A percentile compares a stretch with the other conserved stretches of the same genome.
Conservation (phyloP, 2,113 vertebrate genomes). For the Kryptolebias marmoratus region DNA sequence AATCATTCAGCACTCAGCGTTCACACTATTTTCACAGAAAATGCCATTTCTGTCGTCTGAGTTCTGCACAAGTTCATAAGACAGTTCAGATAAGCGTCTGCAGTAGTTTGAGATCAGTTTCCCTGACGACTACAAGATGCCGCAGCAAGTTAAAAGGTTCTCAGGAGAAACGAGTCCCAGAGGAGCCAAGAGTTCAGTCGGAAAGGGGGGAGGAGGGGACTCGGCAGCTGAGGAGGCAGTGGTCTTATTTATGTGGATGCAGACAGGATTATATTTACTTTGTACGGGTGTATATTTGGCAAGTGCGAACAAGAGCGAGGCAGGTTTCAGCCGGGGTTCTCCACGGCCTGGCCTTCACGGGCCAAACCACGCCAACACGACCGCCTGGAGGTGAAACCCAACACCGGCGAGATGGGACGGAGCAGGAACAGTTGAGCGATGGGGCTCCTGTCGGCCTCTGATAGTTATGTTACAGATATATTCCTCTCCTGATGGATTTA, state of each 20-base stretch:
- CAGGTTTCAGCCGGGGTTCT: conserved; percentile 58
- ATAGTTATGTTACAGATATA: conserved; percentile 42
- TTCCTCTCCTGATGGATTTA: conserved; percentile 16
- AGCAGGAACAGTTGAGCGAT: conserved; percentile 42
- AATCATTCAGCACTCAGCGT: too few relatives aligned
- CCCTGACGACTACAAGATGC: neutral
- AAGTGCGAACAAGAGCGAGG: conserved; percentile 66
- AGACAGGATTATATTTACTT: conserved; percentile 73
- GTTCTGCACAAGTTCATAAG: neutral
- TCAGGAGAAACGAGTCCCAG: conserved; percentile 24
- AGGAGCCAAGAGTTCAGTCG: conserved; percentile 17
- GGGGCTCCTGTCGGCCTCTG: conserved; percentile 25
- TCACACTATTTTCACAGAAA: too few relatives aligned
- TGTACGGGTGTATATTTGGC: conserved; percentile 72
- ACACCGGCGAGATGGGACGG: conserved; percentile 46
- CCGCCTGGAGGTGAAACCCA: conserved; percentile 55
- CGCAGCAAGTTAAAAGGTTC: conserved; percentile 39
- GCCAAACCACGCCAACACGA: conserved; percentile 46
- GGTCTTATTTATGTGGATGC: conserved; percentile 42
- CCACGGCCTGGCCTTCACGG: conserved; percentile 45
- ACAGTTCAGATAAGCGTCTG: neutral
- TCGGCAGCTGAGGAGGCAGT: conserved; percentile 44
- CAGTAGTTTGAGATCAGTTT: neutral
- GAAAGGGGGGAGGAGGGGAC: neutral
- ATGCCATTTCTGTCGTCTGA: too few relatives aligned